Percentiles rank a stretch among this genome's conserved stretches.
These are phyloP conservation scores for Prunella himalayana DNA, from an alignment of 2,113 vertebrate genomes.

Conservation along the genomic window DNA sequence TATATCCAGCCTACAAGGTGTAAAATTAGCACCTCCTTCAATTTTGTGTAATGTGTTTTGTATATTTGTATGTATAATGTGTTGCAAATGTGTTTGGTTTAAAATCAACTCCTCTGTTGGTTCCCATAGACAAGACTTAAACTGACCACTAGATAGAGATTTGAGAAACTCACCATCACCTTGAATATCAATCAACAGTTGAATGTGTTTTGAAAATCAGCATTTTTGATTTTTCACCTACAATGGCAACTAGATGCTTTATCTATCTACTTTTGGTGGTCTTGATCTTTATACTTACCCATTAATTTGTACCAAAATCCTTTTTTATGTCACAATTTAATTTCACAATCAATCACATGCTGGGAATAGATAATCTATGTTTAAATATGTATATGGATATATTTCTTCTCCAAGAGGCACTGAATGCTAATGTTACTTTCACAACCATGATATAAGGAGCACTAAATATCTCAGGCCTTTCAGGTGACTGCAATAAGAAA, in stretches of 20 bases:
- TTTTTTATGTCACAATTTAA: not conserved
- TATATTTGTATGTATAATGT: not conserved
- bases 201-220: not conserved
- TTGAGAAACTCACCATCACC: not conserved
- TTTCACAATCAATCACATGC: not conserved
- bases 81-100: not conserved
- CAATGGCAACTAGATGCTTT: not conserved
- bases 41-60: not conserved
- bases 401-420: not conserved
- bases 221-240: not conserved
- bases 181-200: not conserved
- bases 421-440: not conserved
- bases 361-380: not conserved
- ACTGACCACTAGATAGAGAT: not conserved
- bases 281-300: not conserved
- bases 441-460: not conserved
- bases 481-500: not conserved
- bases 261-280: not conserved
- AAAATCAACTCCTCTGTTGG: not conserved
- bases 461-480: not conserved
- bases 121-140: not conserved
- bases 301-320: not conserved
- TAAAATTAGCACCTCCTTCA: not conserved
- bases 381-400: not conserved
- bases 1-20: not conserved